phyloP scores from a whole-genome alignment of 2,113 vertebrate species.

The Neomonachus schauinslandi region DNA sequence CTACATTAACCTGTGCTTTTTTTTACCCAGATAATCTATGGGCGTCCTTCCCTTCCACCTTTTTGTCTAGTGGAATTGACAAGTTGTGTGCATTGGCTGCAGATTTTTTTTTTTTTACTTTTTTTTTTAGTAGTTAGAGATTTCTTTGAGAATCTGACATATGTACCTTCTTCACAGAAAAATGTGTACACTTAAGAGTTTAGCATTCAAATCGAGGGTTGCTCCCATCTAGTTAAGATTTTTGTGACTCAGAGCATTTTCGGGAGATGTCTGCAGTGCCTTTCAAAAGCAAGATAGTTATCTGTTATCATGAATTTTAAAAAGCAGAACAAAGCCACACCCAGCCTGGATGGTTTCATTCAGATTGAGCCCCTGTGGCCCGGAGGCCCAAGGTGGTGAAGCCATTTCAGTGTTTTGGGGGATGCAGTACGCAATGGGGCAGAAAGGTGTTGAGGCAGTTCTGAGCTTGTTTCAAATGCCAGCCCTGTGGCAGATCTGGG shows the following conservation, averaged over 20 bases:
- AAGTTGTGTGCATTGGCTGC: not conserved
- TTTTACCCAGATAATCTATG: fast-evolving
- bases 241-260: not conserved
- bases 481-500: not conserved
- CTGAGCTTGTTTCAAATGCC: not conserved
- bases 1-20: fast-evolving
- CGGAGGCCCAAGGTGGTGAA: fast-evolving
- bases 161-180: not conserved
- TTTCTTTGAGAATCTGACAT: not conserved
- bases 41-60: not conserved
- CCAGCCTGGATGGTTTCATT: not conserved
- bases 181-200: not conserved
- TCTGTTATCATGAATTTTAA: not conserved
- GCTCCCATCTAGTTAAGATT: not conserved
- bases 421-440: not conserved
- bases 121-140: not conserved
- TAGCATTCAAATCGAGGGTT: not conserved
- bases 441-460: not conserved
- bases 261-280: not conserved
- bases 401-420: not conserved
- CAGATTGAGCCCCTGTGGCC: not conserved
- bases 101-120: not conserved
- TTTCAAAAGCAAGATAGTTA: not conserved
- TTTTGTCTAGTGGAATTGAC: not conserved
- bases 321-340: not conserved